Evolutionary conservation across 2,113 vertebrate species (phyloP), one percentile per base, ranked within the genome.

Genomic region (Mus spicilegus): DNA sequence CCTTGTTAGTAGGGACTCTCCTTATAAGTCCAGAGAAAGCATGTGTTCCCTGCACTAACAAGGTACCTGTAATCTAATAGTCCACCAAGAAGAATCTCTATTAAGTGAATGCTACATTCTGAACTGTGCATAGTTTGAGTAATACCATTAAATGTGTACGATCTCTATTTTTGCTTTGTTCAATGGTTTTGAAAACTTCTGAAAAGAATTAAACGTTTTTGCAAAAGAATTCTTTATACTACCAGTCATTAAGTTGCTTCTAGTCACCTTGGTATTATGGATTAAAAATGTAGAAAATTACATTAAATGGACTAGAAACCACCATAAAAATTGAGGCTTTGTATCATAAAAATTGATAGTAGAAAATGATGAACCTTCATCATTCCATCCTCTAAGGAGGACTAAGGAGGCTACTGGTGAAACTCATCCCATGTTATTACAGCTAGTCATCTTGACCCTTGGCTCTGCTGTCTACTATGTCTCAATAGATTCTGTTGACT

Each of bases 381-480:
- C 24, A 46, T 1, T 54, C n/a, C 39, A 33, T n/a, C 13, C 10
- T 65, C 1, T 67, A 33, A 33, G 26, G 54, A 80, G 19, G 39
- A 63, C 42, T 94, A 30, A n/a, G 36, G 70, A 94, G 86, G 54
- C 24, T 49, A 30, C n/a, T 81, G 46, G 86, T 84, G 26, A 93
- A 85, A 77, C 65, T 85, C 77, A 89, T 89, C 24, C 51, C n/a
- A 33, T 67, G 73, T 94, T 20, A 3, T 36, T 82, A 89, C 80
- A 94, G 58, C 26, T 51, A 88, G n/a, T 96, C 39, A 49, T 78
- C 90, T 87, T 96, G 87, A 93, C 75, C 72, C 19, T 51, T 73
- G 56, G 80, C 30, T 54, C 39, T 26, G 11, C 61, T 61, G n/a
- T 14, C 46, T 54, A 69, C 26, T 69, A 51, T 14, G 61, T 93